Evolutionary conservation across 2,888 invertebrate species (phyloP), one percentile per base, ranked within the genome.

Genomic region (Lacanobia oleracea): DNA sequence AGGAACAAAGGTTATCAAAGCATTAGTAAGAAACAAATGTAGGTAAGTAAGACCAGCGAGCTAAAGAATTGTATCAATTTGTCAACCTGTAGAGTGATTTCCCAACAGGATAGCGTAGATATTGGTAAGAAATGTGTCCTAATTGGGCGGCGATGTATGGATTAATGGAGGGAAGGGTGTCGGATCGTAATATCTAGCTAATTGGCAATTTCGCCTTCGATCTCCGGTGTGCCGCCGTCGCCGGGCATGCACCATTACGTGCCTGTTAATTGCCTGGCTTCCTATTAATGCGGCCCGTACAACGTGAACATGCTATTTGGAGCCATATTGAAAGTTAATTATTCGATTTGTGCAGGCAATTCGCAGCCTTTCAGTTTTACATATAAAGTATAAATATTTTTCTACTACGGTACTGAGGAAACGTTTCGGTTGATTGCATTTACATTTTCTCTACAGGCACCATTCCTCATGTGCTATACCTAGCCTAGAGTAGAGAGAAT

Each of bases 191-290:
- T 93, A 88, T 92, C 89, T 89, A 84, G 85, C 91, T 94, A 94
- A 94, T 95, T 93, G 94, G 85, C 95, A 95, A 95, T 95, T 93
- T 93, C 84, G 88, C 85, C 83, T 93, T 94, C 93, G 91, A 94
- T 95, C 92, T 94, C 95, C 94, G 95, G 93, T 88, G 83, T 79
- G 83, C 85, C 80, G 84, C 68, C 82, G 87, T 81, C 86, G 82
- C 75, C 84, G 88, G 88, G 88, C 87, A 87, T 87, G 87, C 84
- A 85, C 87, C 81, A 89, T 91, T 89, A 88, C 88, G 78, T 85
- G 86, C 75, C 80, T 88, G 88, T 86, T 90, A 91, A 92, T 91
- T 90, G 88, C 82, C 77, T 75, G 65, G 77, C 85, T 87, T 88
- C 88, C 88, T 87, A 79, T 88, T 86, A 82, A 83, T 79, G 75